Conservation (phyloP, 2,888 invertebrate genomes). For the Camptogramma bilineatum region DNA sequence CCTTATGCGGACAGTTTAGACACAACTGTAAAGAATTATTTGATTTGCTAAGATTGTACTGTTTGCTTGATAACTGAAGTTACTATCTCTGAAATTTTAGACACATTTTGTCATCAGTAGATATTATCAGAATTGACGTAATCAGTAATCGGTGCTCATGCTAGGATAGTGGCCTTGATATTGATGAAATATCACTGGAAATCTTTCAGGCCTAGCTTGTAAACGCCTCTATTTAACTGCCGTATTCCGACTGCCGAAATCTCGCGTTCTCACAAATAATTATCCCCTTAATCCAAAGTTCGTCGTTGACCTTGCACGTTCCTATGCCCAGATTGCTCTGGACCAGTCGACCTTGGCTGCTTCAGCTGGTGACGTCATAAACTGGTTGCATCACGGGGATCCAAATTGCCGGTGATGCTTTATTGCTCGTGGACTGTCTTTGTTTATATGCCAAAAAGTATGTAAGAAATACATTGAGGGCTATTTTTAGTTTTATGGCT, state of each 20-base stretch:
- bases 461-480: neutral
- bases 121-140: neutral
- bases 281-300: constrained; percentile 12
- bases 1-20: constrained; percentile 22
- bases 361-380: constrained; percentile 32
- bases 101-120: neutral
- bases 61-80: neutral
- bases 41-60: constrained; percentile 1
- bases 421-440: constrained; percentile 11
- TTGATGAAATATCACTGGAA: neutral
- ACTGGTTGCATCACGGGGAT: constrained; percentile 41
- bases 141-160: neutral
- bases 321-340: constrained; percentile 15
- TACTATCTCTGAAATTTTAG: neutral
- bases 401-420: constrained; percentile 17
- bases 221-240: neutral
- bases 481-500: constrained; percentile 5
- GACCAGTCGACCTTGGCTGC: constrained; percentile 27
- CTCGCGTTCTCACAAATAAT: constrained; percentile 1
- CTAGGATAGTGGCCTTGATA: neutral
- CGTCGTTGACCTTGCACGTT: constrained; percentile 22
- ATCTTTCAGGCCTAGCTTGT: neutral
- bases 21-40: constrained; percentile 2
- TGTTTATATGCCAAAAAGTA: constrained; percentile 24
- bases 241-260: neutral